Conservation (phyloP, 2,888 invertebrate genomes). For the Malachius bipustulatus region DNA sequence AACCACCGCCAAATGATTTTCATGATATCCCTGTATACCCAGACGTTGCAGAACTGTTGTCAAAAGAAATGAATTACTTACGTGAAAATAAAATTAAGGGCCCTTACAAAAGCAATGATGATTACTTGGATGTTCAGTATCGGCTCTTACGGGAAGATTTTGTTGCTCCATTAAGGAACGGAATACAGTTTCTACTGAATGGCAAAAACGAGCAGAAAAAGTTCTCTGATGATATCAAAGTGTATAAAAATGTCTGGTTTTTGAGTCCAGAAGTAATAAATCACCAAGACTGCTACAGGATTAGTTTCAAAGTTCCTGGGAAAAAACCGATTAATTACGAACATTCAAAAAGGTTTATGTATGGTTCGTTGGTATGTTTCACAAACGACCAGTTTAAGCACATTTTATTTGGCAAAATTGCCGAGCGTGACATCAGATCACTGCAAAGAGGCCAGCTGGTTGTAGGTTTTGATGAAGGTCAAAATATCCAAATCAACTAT, state of each 20-base stretch:
- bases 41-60: constrained; percentile 33
- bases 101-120: constrained; percentile 48
- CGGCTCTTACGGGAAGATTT: constrained; percentile 70
- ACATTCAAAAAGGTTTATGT: constrained; percentile 49
- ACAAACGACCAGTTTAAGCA: constrained; percentile 56
- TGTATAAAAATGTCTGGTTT: constrained; percentile 13
- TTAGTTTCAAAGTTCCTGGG: constrained; percentile 17
- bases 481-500: constrained; percentile 7
- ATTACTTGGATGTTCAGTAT: constrained; percentile 73
- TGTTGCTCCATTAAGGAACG: constrained; percentile 57
- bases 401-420: constrained; percentile 57
- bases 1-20: constrained; percentile 41
- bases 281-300: constrained; percentile 15
- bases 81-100: constrained; percentile 50
- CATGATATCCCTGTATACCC: constrained; percentile 45
- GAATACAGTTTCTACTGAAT: constrained; percentile 38
- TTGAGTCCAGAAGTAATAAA: constrained; percentile 16
- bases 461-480: constrained; percentile 36
- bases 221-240: constrained; percentile 4
- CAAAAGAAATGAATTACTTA: constrained; percentile 35
- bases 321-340: constrained; percentile 34
- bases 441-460: constrained; percentile 43
- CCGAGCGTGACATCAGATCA: constrained; percentile 42
- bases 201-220: no score
- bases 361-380: constrained; percentile 61